Percentiles rank a stretch among this genome's conserved stretches.
phyloP scores from a whole-genome alignment of 2,888 invertebrate genomes.

The Emmelina monodactyla region DNA sequence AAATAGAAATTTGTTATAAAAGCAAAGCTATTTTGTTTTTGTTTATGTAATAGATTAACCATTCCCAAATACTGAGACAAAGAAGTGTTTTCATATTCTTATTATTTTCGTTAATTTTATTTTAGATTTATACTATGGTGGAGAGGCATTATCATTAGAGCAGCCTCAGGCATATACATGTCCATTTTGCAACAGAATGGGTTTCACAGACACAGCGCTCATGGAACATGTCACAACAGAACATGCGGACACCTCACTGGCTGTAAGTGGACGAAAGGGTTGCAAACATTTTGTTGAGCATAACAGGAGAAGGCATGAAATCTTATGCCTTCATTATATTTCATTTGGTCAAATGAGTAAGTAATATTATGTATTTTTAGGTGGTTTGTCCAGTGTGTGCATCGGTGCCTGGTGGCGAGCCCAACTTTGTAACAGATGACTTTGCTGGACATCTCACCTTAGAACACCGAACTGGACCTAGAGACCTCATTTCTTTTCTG shows the following conservation, averaged over 20 bases:
- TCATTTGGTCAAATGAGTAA: too few species aligned
- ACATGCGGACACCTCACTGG: constrained; percentile 89
- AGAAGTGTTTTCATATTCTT: too few species aligned
- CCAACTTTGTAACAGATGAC: constrained; percentile 97
- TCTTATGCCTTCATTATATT: too few species aligned
- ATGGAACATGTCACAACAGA: constrained; percentile 91
- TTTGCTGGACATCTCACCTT: constrained; percentile 95
- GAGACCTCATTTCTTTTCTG: constrained; percentile 92
- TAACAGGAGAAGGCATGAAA: too few species aligned
- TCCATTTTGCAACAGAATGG: constrained; percentile 97
- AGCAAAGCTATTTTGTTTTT: too few species aligned
- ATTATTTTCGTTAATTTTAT: too few species aligned
- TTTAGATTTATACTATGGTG: constrained; percentile 93
- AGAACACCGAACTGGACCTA: constrained; percentile 88
- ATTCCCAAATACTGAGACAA: too few species aligned
- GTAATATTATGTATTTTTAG: constrained; percentile 20
- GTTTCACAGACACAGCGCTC: constrained; percentile 90
- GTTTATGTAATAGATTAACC: too few species aligned
- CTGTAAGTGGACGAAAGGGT: constrained; percentile 67
- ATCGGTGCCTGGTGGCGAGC: constrained; percentile 94
- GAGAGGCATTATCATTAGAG: constrained; percentile 89
- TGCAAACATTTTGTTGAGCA: neutral
- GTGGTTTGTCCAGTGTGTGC: constrained; percentile 98
- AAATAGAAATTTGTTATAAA: too few species aligned
- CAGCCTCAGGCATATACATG: constrained; percentile 97